Conservation (phyloP, 2,797 vertebrate species). For the Harpagifer antarcticus region DNA sequence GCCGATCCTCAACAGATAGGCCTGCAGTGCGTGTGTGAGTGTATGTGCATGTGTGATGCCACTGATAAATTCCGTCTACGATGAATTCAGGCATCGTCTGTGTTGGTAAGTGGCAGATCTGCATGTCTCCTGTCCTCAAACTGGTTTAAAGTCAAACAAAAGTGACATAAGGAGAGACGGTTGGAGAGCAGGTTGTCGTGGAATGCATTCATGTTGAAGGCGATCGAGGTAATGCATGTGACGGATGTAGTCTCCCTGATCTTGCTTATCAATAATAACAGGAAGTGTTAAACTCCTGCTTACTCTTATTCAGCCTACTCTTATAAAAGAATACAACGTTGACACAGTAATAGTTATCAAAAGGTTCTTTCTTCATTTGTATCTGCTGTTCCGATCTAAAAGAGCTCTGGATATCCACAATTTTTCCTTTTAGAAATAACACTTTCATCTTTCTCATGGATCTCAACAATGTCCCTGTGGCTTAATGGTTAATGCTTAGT, state of each 20-base stretch:
- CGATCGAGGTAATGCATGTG: not conserved
- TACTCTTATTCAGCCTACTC: not conserved
- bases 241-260: not conserved
- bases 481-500: constrained; percentile 33
- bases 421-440: constrained; percentile 33
- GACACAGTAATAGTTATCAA: constrained; percentile 6
- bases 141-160: constrained; percentile 43
- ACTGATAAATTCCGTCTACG: constrained; percentile 79
- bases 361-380: constrained; percentile 9
- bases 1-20: constrained; percentile 83
- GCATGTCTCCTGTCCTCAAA: constrained; percentile 49
- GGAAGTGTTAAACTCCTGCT: not conserved
- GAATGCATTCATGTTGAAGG: not conserved
- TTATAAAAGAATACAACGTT: constrained; percentile 16
- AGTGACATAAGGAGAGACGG: constrained; percentile 26
- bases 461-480: constrained; percentile 35
- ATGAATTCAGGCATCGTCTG: constrained; percentile 57
- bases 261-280: constrained; percentile 2
- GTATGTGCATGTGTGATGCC: constrained; percentile 63
- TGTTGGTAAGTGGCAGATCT: constrained; percentile 47
- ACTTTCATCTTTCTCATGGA: constrained; percentile 40
- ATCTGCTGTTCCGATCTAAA: constrained; percentile 25
- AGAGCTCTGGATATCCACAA: constrained; percentile 24
- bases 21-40: constrained; percentile 61
- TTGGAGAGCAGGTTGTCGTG: constrained; percentile 16